Evolutionary conservation across 2,888 invertebrate species (phyloP), one percentile per base, ranked within the genome.

Genomic region (Marronus borbonicus): DNA sequence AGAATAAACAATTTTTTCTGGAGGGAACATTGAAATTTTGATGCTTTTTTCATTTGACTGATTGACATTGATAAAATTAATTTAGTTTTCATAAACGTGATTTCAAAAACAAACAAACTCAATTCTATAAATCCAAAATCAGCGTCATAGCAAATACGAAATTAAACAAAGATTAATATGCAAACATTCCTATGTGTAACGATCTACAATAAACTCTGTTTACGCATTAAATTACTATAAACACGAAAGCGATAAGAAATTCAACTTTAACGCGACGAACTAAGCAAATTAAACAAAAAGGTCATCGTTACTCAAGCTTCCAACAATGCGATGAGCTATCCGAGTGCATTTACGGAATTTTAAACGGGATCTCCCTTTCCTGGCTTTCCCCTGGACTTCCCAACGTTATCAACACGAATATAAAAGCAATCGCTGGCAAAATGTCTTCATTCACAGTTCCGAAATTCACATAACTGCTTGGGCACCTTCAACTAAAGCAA

Each of bases 331-430:
- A 55, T 55, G n/a, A 55, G n/a, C 20, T 7, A 36, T 36, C 31
- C 3, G 10, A 3, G 1, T 60, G 28, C 20, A 28, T 62, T 31
- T 62, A 62, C 62, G 31, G 62, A 31, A 62, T 62, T 28, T 12
- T 62, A 20, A 31, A 12, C n/a, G 62, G 62, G 62, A 62, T 31
- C 14, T 62, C 62, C 62, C 62, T 62, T 12, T 14, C 24, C n/a
- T 62, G 2, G 8, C 44, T 31, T 62, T 31, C 31, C 14, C 3
- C 31, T 31, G 62, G 62, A 62, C 3, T 62, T 14, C 62, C 62
- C 62, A 62, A 31, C 31, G 5, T 28, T 20, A 31, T 7, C 62
- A 28, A 31, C 1, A 28, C 4, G 31, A 12, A 62, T 62, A 62
- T 62, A 62, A 31, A 62, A 62, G 62, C 62, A 31, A 62, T 31